Evolutionary conservation across 1,140 invertebrate genomes (phyloP).

Genomic region (Platyura marginata): DNA sequence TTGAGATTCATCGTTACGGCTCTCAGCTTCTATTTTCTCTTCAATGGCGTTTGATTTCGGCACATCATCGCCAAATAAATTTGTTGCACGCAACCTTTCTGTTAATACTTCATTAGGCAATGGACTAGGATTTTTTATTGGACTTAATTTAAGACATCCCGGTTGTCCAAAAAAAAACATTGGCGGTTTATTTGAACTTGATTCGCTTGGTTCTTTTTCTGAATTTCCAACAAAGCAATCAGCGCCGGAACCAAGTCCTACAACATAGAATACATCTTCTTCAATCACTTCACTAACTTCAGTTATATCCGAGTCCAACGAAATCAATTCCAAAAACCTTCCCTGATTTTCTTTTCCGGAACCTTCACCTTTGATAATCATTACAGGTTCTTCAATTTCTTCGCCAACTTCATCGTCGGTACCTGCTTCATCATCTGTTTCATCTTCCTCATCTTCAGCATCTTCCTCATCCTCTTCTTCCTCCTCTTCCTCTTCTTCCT

Average conservation of each 20-base stretch:
- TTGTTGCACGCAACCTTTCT: not conserved
- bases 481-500: slow-evolving; percentile 10
- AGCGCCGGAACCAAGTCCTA: slow-evolving; percentile 49
- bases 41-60: too few species aligned
- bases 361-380: slow-evolving; percentile 53
- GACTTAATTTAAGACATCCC: slow-evolving; percentile 20
- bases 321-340: slow-evolving; percentile 1
- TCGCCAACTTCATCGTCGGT: slow-evolving; percentile 31
- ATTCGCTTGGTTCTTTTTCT: slow-evolving; percentile 7
- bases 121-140: slow-evolving; percentile 10
- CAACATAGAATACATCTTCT: slow-evolving; percentile 49
- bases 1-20: too few species aligned
- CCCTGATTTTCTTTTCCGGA: slow-evolving; percentile 34
- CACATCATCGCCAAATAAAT: too few species aligned
- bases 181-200: slow-evolving; percentile 8
- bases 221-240: slow-evolving; percentile 51
- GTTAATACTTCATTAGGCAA: not conserved
- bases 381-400: slow-evolving; percentile 52
- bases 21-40: too few species aligned
- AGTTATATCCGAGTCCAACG: not conserved
- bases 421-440: slow-evolving; percentile 11
- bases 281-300: slow-evolving; percentile 42
- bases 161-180: slow-evolving; percentile 29
- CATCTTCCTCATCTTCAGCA: slow-evolving; percentile 10
- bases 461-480: slow-evolving; percentile 9